Evolutionary conservation across 2,797 vertebrate species (phyloP).

Genomic region (Picus viridis): DNA sequence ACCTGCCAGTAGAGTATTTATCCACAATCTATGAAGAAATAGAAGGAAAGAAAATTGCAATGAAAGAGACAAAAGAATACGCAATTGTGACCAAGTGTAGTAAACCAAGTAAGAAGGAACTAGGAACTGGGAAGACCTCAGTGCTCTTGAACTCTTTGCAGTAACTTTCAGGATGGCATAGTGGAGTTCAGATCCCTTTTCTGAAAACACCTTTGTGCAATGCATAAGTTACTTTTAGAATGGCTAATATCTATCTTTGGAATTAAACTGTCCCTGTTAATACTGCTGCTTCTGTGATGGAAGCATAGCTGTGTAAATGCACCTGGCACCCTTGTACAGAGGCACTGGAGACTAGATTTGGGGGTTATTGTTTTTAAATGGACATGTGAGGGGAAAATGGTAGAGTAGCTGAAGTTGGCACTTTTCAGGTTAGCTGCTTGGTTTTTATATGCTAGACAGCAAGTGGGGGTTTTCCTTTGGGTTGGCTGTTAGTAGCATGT

Average conservation of each 20-base stretch:
- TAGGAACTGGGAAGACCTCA: background rate
- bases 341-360: background rate
- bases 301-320: background rate
- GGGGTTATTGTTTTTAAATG: background rate
- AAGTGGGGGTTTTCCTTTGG: background rate
- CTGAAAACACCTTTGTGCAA: background rate
- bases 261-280: background rate
- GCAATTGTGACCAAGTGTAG: conserved; percentile 90
- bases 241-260: background rate
- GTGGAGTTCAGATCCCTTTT: background rate
- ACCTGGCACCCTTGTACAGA: background rate
- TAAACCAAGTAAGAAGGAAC: conserved; percentile 89
- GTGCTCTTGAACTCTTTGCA: background rate
- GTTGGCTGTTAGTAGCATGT: background rate
- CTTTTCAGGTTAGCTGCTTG: background rate
- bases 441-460: background rate
- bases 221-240: background rate
- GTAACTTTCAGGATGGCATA: background rate
- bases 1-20: conserved; percentile 94
- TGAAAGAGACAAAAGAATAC: conserved; percentile 96
- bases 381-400: background rate
- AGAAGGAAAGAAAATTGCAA: conserved; percentile 95
- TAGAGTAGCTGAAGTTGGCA: background rate
- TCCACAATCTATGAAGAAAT: conserved; percentile 96
- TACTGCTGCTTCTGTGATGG: background rate